phyloP scores from a whole-genome alignment of 2,888 invertebrate species.

The Tetragnatha montana region DNA sequence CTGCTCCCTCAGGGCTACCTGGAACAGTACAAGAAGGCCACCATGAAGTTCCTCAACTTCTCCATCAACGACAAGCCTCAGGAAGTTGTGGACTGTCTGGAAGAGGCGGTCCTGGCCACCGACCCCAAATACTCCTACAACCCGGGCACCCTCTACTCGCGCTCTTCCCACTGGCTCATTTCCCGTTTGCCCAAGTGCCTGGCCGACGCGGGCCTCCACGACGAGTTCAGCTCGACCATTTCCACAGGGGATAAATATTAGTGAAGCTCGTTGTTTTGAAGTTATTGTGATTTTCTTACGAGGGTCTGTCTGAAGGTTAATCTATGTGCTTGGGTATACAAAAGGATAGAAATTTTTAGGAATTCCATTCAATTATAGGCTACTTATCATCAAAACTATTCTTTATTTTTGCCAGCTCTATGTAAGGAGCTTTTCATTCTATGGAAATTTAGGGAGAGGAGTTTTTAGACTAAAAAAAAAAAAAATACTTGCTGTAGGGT shows the following conservation, averaged over 20 bases:
- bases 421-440: no score
- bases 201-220: conserved; percentile 33
- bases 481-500: no score
- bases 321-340: no score
- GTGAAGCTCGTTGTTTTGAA: background rate
- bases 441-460: no score
- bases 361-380: no score
- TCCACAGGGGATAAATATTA: background rate
- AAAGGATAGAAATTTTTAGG: no score
- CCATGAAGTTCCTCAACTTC: conserved; percentile 32
- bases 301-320: no score
- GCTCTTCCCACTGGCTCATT: conserved; percentile 35
- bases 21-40: background rate
- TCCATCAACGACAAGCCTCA: conserved; percentile 64
- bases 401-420: no score
- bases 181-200: conserved; percentile 46
- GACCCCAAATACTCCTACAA: conserved; percentile 60
- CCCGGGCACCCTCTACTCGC: conserved; percentile 50
- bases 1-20: conserved; percentile 25
- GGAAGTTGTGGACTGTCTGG: conserved; percentile 56
- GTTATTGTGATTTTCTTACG: no score
- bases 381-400: no score
- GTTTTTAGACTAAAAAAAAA: no score
- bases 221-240: conserved; percentile 15
- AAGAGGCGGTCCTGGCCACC: conserved; percentile 61